These are phyloP conservation scores for Parapristionchus giblindavisi DNA, from an alignment of 2,888 invertebrate species.

Conservation along the genomic window DNA sequence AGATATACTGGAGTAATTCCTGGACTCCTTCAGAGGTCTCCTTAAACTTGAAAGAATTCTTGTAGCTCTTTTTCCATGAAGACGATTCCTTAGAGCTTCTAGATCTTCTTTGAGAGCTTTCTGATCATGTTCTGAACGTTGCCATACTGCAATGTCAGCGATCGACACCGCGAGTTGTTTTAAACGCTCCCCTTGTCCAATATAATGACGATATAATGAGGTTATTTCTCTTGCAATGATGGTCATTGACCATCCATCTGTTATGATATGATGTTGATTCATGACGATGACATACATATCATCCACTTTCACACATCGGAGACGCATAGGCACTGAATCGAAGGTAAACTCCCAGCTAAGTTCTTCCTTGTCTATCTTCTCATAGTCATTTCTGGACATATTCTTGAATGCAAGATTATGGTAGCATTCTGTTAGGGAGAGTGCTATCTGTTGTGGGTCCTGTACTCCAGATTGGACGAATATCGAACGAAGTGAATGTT, in stretches of 20 bases:
- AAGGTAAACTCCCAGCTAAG: slow-evolving; percentile 42
- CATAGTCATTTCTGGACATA: neutral
- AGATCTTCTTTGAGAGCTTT: neutral
- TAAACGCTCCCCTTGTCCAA: neutral
- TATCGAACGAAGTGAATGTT: slow-evolving; percentile 50
- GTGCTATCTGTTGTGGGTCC: slow-evolving; percentile 27
- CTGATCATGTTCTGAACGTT: neutral
- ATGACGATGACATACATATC: slow-evolving; percentile 43
- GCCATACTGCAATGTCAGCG: slow-evolving; percentile 21
- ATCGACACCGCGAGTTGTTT: slow-evolving; percentile 15
- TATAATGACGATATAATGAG: slow-evolving; percentile 2
- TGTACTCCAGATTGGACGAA: slow-evolving; percentile 38
- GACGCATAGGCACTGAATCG: slow-evolving; percentile 34
- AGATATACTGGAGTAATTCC: neutral
- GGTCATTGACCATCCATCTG: slow-evolving; percentile 68
- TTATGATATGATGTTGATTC: slow-evolving; percentile 65
- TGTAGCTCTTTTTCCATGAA: slow-evolving; percentile 14
- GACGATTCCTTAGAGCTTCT: neutral
- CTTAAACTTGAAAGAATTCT: neutral
- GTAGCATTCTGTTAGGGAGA: slow-evolving; percentile 55
- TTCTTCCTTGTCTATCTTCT: slow-evolving; percentile 40
- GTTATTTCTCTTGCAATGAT: slow-evolving; percentile 52
- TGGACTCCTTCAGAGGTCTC: neutral
- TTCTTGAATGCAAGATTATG: slow-evolving; percentile 27
- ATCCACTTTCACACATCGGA: neutral